A percentile compares a stretch with the other conserved stretches of the same genome.
phyloP scores from a whole-genome alignment of 1,140 invertebrate species.

The Drosophila repletoides region DNA sequence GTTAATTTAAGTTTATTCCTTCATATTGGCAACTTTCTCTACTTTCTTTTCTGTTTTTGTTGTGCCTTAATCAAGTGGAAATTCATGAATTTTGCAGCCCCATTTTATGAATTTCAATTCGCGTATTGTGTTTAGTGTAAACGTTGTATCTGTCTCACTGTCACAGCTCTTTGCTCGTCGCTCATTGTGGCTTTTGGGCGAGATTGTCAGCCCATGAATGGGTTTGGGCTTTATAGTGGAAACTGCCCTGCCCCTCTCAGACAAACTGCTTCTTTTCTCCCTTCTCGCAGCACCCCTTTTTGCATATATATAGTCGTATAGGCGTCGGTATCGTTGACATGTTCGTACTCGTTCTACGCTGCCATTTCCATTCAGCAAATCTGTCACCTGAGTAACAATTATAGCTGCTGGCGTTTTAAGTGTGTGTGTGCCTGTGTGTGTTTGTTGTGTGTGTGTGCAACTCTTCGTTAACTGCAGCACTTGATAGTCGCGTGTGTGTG shows the following conservation, averaged over 20 bases:
- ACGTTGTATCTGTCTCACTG: background rate
- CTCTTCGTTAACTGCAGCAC: conserved; percentile 71
- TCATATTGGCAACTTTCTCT: no score
- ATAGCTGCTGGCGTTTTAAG: conserved; percentile 79
- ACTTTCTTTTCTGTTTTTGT: no score
- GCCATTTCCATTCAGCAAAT: conserved; percentile 74
- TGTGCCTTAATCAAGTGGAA: no score
- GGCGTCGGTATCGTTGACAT: conserved; percentile 48
- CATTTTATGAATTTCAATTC: no score
- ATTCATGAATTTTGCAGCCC: no score
- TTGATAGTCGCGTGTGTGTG: conserved; percentile 32
- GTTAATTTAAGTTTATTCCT: no score
- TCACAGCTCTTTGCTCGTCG: conserved; percentile 21
- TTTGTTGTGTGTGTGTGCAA: conserved; percentile 23
- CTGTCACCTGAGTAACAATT: conserved; percentile 80
- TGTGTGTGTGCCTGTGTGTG: conserved; percentile 50
- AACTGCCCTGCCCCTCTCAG: background rate
- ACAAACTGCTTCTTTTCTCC: background rate
- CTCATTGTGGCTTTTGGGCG: conserved; percentile 44
- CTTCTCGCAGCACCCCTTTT: background rate
- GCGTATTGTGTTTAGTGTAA: no score
- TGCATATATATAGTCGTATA: no score
- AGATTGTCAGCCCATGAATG: conserved; percentile 34
- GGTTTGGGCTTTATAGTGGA: conserved; percentile 12
- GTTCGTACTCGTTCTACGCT: conserved; percentile 5